Percentiles rank a stretch among this genome's conserved stretches.
These are phyloP conservation scores for Oryctolagus cuniculus DNA, from an alignment of 2,113 vertebrate genomes.

Conservation along the genomic window DNA sequence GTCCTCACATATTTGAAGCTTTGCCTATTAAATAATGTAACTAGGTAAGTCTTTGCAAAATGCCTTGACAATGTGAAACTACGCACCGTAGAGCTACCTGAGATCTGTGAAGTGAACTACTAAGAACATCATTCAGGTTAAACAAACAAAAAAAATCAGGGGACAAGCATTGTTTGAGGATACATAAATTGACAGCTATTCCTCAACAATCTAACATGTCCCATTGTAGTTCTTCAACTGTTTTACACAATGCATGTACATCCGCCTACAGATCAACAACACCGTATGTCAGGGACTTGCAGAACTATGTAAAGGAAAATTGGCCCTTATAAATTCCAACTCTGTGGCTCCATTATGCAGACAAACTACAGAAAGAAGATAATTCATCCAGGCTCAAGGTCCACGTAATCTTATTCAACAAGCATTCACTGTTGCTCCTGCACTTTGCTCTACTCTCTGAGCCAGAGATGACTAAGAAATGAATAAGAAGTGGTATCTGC, in stretches of 20 bases:
- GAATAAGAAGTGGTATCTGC: neutral
- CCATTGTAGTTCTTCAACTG: neutral
- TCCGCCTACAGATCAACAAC: neutral
- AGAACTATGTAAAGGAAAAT: neutral
- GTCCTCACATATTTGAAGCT: conserved; percentile 33
- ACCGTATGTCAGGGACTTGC: neutral
- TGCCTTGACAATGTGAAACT: neutral
- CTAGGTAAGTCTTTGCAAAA: conserved; percentile 44
- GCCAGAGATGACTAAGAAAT: neutral
- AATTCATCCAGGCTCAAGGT: neutral
- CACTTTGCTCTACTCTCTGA: neutral
- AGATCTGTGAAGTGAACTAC: conserved; percentile 9
- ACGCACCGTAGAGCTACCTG: neutral
- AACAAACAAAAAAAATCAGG: neutral
- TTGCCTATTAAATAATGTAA: conserved; percentile 27
- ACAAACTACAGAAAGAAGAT: neutral
- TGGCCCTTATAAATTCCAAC: neutral
- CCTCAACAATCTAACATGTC: neutral
- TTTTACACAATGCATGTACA: neutral
- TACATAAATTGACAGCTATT: neutral
- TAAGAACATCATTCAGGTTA: neutral
- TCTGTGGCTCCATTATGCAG: neutral
- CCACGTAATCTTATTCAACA: neutral
- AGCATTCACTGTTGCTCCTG: neutral
- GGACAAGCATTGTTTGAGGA: neutral